Percentiles rank a stretch among this genome's conserved stretches.
These are phyloP conservation scores for Ptychobarbus kaznakovi DNA, from an alignment of 2,797 vertebrate genomes.

Conservation along the genomic window DNA sequence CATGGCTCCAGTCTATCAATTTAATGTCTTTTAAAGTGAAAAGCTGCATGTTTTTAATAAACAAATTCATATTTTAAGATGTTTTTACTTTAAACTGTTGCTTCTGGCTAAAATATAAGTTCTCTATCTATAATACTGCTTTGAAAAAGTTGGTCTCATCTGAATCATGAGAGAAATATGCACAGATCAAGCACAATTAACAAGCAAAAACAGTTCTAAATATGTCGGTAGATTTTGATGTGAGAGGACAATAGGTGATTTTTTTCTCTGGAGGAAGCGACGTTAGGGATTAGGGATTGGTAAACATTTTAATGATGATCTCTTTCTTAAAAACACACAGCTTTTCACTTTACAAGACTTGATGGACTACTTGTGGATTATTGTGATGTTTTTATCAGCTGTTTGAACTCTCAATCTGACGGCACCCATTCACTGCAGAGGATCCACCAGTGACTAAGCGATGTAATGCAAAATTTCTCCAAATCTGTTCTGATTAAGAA, in stretches of 20 bases:
- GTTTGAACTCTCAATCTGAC: neutral
- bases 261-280: too few relatives aligned
- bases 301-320: neutral
- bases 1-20: neutral
- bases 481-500: neutral
- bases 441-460: neutral
- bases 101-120: neutral
- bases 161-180: neutral
- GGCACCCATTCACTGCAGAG: neutral
- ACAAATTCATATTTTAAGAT: neutral
- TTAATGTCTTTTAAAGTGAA: neutral
- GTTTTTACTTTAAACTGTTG: neutral
- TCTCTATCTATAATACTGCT: neutral
- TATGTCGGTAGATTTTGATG: neutral
- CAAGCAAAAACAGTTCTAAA: neutral
- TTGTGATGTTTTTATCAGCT: neutral
- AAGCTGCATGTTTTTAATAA: neutral
- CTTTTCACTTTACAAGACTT: neutral
- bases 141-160: neutral
- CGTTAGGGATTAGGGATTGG: neutral
- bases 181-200: neutral
- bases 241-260: too few relatives aligned
- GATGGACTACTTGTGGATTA: neutral
- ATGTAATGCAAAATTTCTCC: neutral
- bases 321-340: neutral